Base-by-base conservation (phyloP, 1,140 invertebrate species). In the Anthonomus grandis region DNA sequence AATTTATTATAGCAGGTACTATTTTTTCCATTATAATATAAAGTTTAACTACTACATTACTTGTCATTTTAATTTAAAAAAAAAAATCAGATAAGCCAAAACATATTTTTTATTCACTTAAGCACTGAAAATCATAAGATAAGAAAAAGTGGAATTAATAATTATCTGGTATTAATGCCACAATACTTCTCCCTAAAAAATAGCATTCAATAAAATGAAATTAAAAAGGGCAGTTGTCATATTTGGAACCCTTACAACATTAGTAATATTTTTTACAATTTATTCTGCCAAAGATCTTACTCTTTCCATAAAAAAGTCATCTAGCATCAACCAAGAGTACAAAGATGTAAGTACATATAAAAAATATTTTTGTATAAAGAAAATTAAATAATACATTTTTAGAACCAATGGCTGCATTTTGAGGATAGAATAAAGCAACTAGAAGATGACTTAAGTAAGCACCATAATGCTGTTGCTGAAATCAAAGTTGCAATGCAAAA, bases 391-490 rank as follows among this genome's bases (percentile, higher is more conserved):
- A 12, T 15, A 18, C 13, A 41, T 58, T 73, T 74, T 63, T 59
- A 86, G 83, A 83, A 80, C 64, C 81, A 85, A 70, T 85, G 82
- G 83, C 68, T 83, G 18, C 76, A 82, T 61, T 83, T 86, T 74
- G 83, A 85, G 71, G 79, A 77, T 37, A 78, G 83, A 67, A 63
- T 86, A 37, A 74, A 79, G 31, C 81, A 83, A 63, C 72, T 86
- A 52, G 84, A 86, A 65, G 79, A 80, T 64, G 82, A 84, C 62
- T 70, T 85, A 2, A 78, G 76, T 54, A 75, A 78, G 56, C 82
- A 85, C 61, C 78, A 84, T 64, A 75, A 78, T 54, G 79, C 78
- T 12, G 81, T 83, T 3, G 75, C 75, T 15, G 76, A 80, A 66
- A 80, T 81, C 3, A 79, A 76, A 63, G 72, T 72, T 37, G 76